Conservation (phyloP, 1,140 invertebrate genomes). For the Lepidurus arcticus region DNA sequence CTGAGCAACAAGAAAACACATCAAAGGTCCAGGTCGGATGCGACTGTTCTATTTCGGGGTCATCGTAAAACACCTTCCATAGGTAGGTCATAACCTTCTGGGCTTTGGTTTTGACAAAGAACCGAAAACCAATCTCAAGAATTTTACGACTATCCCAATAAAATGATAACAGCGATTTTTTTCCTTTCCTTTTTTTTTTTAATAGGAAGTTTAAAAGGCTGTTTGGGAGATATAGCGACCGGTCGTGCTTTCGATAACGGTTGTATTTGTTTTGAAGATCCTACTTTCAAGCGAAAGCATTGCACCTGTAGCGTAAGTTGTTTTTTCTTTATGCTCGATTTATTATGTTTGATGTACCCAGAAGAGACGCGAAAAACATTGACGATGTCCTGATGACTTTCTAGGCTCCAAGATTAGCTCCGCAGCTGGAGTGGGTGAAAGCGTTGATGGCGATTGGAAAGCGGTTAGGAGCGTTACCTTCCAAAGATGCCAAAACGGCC, state of each 20-base stretch:
- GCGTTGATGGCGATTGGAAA: constrained; percentile 86
- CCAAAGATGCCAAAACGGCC: constrained; percentile 89
- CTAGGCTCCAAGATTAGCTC: constrained; percentile 70
- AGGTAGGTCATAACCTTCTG: constrained; percentile 31
- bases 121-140: neutral
- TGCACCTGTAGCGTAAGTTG: constrained; percentile 66
- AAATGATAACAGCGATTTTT: constrained; percentile 29
- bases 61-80: constrained; percentile 39
- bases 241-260: constrained; percentile 94
- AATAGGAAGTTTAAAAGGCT: constrained; percentile 43
- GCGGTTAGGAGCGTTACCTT: constrained; percentile 76
- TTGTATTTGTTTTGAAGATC: constrained; percentile 76
- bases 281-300: constrained; percentile 62
- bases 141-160: constrained; percentile 33
- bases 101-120: neutral
- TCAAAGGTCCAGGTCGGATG: constrained; percentile 85
- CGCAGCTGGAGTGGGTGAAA: constrained; percentile 76
- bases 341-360: too few relatives aligned
- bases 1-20: constrained; percentile 57
- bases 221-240: constrained; percentile 83
- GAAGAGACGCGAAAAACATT: too few relatives aligned
- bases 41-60: constrained; percentile 58
- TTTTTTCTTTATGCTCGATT: neutral
- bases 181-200: constrained; percentile 11
- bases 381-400: constrained; percentile 34